These are phyloP conservation scores for Lathronympha strigana DNA, from an alignment of 2,888 invertebrate species.

Conservation along the genomic window DNA sequence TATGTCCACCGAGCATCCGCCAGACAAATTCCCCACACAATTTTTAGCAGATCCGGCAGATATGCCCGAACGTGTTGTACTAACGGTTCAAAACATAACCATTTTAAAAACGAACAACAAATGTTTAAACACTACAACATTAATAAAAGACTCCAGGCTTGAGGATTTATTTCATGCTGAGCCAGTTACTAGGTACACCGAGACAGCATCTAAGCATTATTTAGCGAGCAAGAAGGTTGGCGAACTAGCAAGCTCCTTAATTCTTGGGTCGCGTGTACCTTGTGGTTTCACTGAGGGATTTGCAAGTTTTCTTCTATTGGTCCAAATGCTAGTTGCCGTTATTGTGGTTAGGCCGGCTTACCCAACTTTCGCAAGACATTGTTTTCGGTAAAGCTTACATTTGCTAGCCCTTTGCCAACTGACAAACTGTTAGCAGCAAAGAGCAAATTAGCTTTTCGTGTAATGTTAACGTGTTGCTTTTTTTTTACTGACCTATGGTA, in stretches of 20 bases:
- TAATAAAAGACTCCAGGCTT: conserved; percentile 2
- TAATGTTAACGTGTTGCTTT: neutral
- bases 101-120: neutral
- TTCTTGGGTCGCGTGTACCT: conserved; percentile 64
- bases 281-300: conserved; percentile 72
- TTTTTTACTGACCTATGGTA: neutral
- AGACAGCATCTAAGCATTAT: conserved; percentile 41
- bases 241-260: conserved; percentile 52
- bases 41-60: too few species aligned
- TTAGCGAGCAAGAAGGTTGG: conserved; percentile 43
- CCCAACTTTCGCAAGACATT: conserved; percentile 53
- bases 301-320: conserved; percentile 78
- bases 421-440: conserved; percentile 24
- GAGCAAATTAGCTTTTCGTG: conserved; percentile 18
- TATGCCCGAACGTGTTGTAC: too few species aligned
- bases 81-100: neutral
- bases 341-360: conserved; percentile 54
- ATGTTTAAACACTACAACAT: neutral
- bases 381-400: conserved; percentile 44
- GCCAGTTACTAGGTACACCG: neutral
- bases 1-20: too few species aligned
- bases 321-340: conserved; percentile 70
- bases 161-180: neutral
- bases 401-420: conserved; percentile 29
- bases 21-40: too few species aligned